These are phyloP conservation scores for Cactoblastis cactorum DNA, from an alignment of 2,888 invertebrate genomes.

Conservation along the genomic window DNA sequence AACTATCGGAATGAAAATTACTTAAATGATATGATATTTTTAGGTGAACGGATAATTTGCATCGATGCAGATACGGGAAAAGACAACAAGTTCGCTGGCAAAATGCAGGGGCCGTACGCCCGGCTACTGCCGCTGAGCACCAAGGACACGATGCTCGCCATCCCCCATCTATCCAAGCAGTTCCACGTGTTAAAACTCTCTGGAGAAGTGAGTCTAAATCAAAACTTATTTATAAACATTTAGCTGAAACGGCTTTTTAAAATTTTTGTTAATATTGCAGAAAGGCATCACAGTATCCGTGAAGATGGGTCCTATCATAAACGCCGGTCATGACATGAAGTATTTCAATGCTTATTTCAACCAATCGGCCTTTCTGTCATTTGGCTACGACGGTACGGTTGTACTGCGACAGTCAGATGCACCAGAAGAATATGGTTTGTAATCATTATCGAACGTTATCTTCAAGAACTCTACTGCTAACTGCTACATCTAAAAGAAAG, in stretches of 20 bases:
- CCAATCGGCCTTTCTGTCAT: constrained; percentile 46
- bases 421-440: constrained; percentile 44
- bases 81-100: constrained; percentile 70
- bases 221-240: too few relatives aligned
- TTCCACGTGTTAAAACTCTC: constrained; percentile 51
- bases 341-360: constrained; percentile 43
- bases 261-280: constrained; percentile 32
- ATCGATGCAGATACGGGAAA: constrained; percentile 61
- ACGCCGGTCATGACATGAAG: constrained; percentile 56
- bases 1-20: too few relatives aligned
- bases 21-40: neutral
- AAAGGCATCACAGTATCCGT: constrained; percentile 65
- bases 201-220: constrained; percentile 48
- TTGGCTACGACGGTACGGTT: constrained; percentile 51
- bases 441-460: too few relatives aligned
- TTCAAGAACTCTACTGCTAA: too few relatives aligned
- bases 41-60: constrained; percentile 66
- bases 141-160: constrained; percentile 48
- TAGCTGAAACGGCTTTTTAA: too few relatives aligned
- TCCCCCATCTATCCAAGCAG: constrained; percentile 52
- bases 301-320: constrained; percentile 55
- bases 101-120: constrained; percentile 66
- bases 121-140: constrained; percentile 46
- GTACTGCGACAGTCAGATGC: constrained; percentile 44
- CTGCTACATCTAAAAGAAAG: too few relatives aligned